phyloP scores from a whole-genome alignment of 2,113 vertebrate genomes.

The Crotalus horridus region DNA sequence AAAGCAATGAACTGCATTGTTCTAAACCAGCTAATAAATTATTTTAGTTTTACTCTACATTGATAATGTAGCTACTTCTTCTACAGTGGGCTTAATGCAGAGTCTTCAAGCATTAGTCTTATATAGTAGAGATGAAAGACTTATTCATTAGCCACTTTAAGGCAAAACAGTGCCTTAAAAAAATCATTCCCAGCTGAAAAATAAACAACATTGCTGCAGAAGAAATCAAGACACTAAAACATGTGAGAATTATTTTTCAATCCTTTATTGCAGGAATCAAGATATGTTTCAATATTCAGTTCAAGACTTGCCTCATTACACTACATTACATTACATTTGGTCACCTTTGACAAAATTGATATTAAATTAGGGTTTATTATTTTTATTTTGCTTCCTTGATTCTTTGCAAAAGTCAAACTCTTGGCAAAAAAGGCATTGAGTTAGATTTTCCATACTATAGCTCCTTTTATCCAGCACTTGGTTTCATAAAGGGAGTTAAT shows the following conservation, averaged over 20 bases:
- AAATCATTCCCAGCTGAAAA: not conserved
- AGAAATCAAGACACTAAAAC: not conserved
- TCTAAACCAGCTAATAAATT: not conserved
- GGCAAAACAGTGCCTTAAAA: not conserved
- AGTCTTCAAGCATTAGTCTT: not conserved
- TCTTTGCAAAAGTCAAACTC: not conserved
- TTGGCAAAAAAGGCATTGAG: not conserved
- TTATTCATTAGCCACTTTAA: not conserved
- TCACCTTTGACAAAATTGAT: not conserved
- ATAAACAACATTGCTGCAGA: not conserved
- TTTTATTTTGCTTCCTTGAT: not conserved
- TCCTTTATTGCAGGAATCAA: not conserved
- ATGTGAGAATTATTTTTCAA: not conserved
- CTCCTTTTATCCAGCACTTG: not conserved
- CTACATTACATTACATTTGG: not conserved
- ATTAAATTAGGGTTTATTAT: not conserved
- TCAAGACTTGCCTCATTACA: not conserved
- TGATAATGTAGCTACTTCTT: not conserved
- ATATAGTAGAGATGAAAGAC: not conserved
- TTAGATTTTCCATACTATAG: not conserved
- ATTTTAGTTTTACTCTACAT: not conserved
- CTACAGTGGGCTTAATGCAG: not conserved
- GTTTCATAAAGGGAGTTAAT: not conserved
- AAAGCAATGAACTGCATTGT: not conserved
- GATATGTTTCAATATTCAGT: not conserved